These are phyloP conservation scores for Cherax quadricarinatus DNA, from an alignment of 1,140 invertebrate species.

Conservation along the genomic window DNA sequence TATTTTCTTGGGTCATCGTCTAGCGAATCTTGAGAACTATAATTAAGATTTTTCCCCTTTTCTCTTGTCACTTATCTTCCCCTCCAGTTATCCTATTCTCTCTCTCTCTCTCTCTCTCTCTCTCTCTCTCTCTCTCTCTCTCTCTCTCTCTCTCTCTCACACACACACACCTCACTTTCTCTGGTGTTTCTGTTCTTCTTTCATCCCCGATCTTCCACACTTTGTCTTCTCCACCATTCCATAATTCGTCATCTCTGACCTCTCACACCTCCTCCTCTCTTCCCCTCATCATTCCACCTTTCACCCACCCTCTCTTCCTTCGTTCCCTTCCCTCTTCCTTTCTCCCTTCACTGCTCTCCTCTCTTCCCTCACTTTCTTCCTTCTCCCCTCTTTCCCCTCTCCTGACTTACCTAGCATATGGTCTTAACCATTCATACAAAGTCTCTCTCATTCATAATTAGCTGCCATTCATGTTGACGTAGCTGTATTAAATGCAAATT, in stretches of 20 bases:
- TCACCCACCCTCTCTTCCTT: not conserved
- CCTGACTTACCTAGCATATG: not conserved
- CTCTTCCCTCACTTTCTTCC: not conserved
- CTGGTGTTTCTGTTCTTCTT: not conserved
- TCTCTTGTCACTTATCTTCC: slow-evolving; percentile 11
- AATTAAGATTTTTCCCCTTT: not conserved
- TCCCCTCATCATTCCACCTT: no score
- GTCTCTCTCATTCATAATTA: no score
- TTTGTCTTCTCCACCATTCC: not conserved
- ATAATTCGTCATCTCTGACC: not conserved
- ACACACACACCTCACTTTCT: no score
- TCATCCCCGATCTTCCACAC: not conserved
- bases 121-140: slow-evolving; percentile 26
- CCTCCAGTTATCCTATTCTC: slow-evolving; percentile 13
- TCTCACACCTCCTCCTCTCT: not conserved
- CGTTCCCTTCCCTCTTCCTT: no score
- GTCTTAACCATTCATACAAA: no score
- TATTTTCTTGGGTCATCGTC: no score
- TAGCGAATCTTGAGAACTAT: no score
- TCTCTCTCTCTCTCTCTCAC: slow-evolving; percentile 1
- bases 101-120: slow-evolving; percentile 27
- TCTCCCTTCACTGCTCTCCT: no score
- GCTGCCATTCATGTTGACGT: no score
- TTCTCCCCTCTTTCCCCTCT: not conserved
- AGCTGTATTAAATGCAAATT: no score